Evolutionary conservation across 2,797 vertebrate species (phyloP), one percentile per base, ranked within the genome.

Genomic region (Monodelphis domestica): DNA sequence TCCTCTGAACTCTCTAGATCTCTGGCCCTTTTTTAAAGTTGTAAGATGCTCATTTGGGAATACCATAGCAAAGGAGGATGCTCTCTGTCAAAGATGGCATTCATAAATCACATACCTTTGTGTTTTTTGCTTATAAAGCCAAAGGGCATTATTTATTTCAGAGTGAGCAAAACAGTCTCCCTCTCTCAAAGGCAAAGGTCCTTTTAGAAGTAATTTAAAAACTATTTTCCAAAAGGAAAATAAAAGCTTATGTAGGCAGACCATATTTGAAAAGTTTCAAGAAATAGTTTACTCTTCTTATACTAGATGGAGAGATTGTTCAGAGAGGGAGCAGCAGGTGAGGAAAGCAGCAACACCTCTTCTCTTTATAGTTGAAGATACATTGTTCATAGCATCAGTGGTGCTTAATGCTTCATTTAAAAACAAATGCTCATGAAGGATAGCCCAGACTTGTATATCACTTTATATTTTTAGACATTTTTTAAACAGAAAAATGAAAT

Each of bases 181-280:
- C 70, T 78, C 70, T 78, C n/a, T 78, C 21, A 38, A 70, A 70
- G 70, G 21, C n/a, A 9, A 78, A 78, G n/a, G 38, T 78, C 38
- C 17, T 78, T 78, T 78, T 78, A 78, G 70, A 38, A 78, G 70
- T 45, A 10, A 78, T 78, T 78, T 78, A 45, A 45, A 38, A 45
- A 78, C 70, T 45, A 78, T 78, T 78, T 78, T 78, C 70, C 70
- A 78, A 78, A 78, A 45, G 63, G n/a, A 78, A 78, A 78, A 78
- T 78, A 78, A 78, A 78, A 78, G 70, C 70, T n/a, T 78, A 45
- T 45, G n/a, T 45, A 78, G 38, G n/a, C 38, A 78, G 70, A 78
- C n/a, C 21, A 78, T 78, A 78, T 78, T 78, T 78, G 70, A 38
- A 78, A 78, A 78, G 70, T 78, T 78, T 78, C 38, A 78, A 45